Evolutionary conservation across 2,113 vertebrate genomes (phyloP).

Genomic region (Pogonocichla stellata): DNA sequence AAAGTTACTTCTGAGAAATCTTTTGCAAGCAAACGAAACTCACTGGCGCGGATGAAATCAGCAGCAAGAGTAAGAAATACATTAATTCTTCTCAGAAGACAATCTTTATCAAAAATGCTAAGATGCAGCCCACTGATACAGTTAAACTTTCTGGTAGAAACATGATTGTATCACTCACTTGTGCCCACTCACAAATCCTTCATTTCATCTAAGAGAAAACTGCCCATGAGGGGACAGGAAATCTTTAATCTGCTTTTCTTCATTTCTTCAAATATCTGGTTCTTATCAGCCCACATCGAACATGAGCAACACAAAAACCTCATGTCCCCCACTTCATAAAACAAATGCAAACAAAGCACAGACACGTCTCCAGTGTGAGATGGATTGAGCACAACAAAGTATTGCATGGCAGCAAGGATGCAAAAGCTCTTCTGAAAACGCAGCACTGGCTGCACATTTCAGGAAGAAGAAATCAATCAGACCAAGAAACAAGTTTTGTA

Average conservation of each 20-base stretch:
- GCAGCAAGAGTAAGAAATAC: not conserved
- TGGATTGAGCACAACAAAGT: not conserved
- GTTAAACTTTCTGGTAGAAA: not conserved
- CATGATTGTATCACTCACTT: not conserved
- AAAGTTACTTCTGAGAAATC: not conserved
- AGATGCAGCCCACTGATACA: not conserved
- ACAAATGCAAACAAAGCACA: not conserved
- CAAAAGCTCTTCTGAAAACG: not conserved
- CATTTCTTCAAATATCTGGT: not conserved
- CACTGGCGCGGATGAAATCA: not conserved
- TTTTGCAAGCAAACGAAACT: not conserved
- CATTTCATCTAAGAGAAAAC: not conserved
- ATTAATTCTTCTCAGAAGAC: not conserved
- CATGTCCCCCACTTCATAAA: not conserved
- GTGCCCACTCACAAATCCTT: not conserved
- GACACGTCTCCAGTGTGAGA: not conserved
- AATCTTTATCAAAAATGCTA: not conserved
- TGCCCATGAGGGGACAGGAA: not conserved
- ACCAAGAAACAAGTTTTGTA: not conserved
- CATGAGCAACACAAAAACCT: not conserved
- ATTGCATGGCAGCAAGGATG: not conserved
- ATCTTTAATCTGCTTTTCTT: slow-evolving; percentile 14
- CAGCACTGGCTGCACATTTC: not conserved
- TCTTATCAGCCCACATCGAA: not conserved
- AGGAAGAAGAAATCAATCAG: not conserved